Conservation (phyloP, 1,140 invertebrate species). For the Bombus waltoni region DNA sequence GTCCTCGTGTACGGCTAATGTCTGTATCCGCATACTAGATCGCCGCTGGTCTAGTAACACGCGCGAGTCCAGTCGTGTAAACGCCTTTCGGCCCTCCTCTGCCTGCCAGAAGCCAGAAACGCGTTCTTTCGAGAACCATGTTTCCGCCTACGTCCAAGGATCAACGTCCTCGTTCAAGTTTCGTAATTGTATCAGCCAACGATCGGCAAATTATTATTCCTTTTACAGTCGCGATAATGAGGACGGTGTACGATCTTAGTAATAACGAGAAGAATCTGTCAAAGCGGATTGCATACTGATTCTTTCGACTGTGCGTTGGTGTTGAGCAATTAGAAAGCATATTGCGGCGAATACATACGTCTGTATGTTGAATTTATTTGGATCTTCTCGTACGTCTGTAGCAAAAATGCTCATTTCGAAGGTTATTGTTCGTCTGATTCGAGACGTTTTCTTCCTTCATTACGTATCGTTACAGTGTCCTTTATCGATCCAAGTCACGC, state of each 20-base stretch:
- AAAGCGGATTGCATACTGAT: neutral
- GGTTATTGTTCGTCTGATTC: no score
- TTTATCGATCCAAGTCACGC: neutral
- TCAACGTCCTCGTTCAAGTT: slow-evolving; percentile 1
- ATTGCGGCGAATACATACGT: no score
- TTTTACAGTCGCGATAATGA: neutral
- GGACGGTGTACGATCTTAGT: no score
- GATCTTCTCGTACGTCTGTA: no score
- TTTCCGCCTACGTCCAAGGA: slow-evolving; percentile 19
- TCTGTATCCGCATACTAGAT: slow-evolving; percentile 49
- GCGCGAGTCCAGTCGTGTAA: neutral
- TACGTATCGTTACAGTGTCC: no score
- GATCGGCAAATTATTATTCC: neutral
- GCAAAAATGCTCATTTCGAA: no score
- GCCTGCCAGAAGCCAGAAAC: slow-evolving; percentile 39
- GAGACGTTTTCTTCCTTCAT: no score
- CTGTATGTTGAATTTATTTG: no score
- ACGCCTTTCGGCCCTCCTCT: slow-evolving; percentile 20
- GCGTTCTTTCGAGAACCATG: slow-evolving; percentile 26
- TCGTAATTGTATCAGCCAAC: slow-evolving; percentile 3
- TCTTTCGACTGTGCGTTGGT: no score
- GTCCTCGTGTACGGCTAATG: slow-evolving; percentile 37
- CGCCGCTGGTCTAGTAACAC: slow-evolving; percentile 36
- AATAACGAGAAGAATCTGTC: no score
- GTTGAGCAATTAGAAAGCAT: no score